Percentiles rank a stretch among this genome's conserved stretches.
phyloP scores from a whole-genome alignment of 2,888 invertebrate species.

The Xylocampa areola region DNA sequence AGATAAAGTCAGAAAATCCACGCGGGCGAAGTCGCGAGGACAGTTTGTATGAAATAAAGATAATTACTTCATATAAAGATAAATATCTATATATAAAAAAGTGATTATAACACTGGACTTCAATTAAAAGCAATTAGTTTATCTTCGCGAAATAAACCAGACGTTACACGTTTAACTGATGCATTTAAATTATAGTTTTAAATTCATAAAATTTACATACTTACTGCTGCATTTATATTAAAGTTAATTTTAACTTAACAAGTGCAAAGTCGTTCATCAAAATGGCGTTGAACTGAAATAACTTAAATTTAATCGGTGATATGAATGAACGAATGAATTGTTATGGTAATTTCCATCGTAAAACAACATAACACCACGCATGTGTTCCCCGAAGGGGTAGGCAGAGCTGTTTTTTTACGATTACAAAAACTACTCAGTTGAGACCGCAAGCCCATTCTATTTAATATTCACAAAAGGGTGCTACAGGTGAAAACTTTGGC shows the following conservation, averaged over 20 bases:
- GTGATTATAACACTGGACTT: too few species aligned
- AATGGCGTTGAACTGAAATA: not conserved
- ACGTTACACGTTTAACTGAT: not conserved
- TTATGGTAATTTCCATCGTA: not conserved
- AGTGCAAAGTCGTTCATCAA: not conserved
- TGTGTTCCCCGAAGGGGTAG: too few species aligned
- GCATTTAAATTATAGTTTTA: constrained; percentile 1
- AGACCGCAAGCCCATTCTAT: not conserved
- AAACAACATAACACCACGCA: too few species aligned
- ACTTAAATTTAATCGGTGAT: not conserved
- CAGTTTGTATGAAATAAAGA: too few species aligned
- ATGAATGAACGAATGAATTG: too few species aligned
- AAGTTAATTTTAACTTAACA: not conserved
- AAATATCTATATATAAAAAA: too few species aligned
- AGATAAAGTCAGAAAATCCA: too few species aligned
- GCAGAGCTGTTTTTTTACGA: too few species aligned
- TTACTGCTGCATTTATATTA: constrained; percentile 1
- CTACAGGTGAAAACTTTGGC: constrained; percentile 14
- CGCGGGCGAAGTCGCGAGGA: too few species aligned
- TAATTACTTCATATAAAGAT: too few species aligned
- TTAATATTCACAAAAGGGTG: constrained; percentile 9
- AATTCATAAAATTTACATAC: not conserved
- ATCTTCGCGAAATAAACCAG: not conserved
- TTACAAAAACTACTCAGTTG: too few species aligned
- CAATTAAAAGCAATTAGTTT: constrained; percentile 7